Conservation (phyloP, 2,113 vertebrate genomes). For the Chascanopsetta lugubris region DNA sequence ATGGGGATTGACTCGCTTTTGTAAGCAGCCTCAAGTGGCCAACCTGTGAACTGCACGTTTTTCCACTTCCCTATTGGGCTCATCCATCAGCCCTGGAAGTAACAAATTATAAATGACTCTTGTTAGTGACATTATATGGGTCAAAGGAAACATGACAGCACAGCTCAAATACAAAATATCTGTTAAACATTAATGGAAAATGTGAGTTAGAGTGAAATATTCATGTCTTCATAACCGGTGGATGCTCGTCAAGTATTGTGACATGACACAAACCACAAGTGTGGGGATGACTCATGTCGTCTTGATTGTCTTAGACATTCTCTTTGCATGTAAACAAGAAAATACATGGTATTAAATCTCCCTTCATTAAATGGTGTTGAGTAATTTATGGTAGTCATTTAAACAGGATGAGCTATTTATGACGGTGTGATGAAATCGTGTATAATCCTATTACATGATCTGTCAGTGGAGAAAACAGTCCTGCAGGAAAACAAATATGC, state of each 20-base stretch:
- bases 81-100: too few relatives aligned
- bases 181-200: background rate
- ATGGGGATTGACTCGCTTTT: too few relatives aligned
- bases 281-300: background rate
- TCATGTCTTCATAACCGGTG: too few relatives aligned
- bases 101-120: background rate
- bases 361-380: constrained; percentile 1
- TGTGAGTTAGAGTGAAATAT: background rate
- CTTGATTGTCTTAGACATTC: background rate
- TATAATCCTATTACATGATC: constrained; percentile 51
- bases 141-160: background rate
- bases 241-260: too few relatives aligned
- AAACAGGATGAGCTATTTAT: constrained; percentile 35
- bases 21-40: too few relatives aligned
- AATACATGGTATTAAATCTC: constrained; percentile 20
- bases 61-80: too few relatives aligned
- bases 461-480: constrained; percentile 10
- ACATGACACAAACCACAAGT: too few relatives aligned
- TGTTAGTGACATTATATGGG: background rate
- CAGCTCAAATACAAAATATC: background rate
- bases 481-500: background rate
- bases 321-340: constrained; percentile 6
- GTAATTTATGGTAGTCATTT: constrained; percentile 41
- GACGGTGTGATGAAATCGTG: constrained; percentile 46
- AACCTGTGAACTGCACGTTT: too few relatives aligned